Evolutionary conservation across 2,888 invertebrate genomes (phyloP), one percentile per base, ranked within the genome.

Genomic region (Chrysodeixis includens): DNA sequence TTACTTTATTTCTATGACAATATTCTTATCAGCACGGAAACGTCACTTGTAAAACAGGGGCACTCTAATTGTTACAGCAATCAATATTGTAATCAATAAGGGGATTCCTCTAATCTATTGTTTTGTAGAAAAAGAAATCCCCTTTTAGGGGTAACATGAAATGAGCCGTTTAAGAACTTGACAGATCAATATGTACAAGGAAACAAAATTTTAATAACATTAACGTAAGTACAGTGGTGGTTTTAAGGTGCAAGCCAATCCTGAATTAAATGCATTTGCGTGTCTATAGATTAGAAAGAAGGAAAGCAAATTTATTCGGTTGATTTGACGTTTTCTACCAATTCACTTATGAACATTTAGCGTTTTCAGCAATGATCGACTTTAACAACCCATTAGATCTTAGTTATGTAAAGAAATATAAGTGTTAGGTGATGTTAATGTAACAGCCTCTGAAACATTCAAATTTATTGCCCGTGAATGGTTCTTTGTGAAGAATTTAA

Each of bases 401-500:
- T 30, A 9, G 40, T n/a, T 40, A n/a, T 40, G 14, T 40, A n/a
- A 40, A n/a, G 40, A 0, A 40, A 40, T n/a, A 35, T 14, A 40
- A n/a, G 5, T 7, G n/a, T 40, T 40, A n/a, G 40, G 40, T n/a
- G 40, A 40, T n/a, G 5, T 6, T n/a, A 40, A 40, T 40, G n/a
- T 7, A n/a, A n/a, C n/a, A 40, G 35, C 5, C n/a, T n/a, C 40
- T 40, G 5, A 40, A 40, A 40, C 40, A 5, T 40, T 7, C 40
- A n/a, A 40, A 40, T 40, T 40, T 40, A 40, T 40, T n/a, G n/a
- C 40, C 62, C 70, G 63, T 73, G 73, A 68, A 75, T 69, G 72
- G 70, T 71, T 69, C 72, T 74, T 62, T 70, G 76, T 78, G 72
- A 57, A 69, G 63, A 77, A 77, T 81, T 72, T 64, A 76, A 72